Conservation (phyloP, 2,888 invertebrate species). For the Acronicta aceris region DNA sequence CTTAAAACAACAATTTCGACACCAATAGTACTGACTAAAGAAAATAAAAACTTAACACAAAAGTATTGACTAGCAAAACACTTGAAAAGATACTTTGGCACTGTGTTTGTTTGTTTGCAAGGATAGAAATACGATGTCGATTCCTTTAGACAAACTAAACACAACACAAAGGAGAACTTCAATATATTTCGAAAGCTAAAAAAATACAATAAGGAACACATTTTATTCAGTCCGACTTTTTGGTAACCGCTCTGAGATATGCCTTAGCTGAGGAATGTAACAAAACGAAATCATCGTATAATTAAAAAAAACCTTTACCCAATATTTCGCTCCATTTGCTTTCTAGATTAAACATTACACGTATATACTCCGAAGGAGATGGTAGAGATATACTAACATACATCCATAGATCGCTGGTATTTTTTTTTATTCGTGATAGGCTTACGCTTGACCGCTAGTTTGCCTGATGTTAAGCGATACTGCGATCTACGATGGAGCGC, state of each 20-base stretch:
- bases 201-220: background rate
- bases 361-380: too few relatives aligned
- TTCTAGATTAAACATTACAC: too few relatives aligned
- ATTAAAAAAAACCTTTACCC: too few relatives aligned
- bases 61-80: slow-evolving; percentile 11
- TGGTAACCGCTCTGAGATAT: background rate
- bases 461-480: too few relatives aligned
- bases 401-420: too few relatives aligned
- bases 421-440: too few relatives aligned
- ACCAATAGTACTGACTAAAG: slow-evolving; percentile 6
- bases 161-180: background rate
- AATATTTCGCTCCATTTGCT: too few relatives aligned
- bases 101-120: slow-evolving; percentile 9
- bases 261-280: background rate
- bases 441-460: too few relatives aligned
- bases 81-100: slow-evolving; percentile 9
- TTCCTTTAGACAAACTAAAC: slow-evolving; percentile 11
- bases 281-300: background rate
- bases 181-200: background rate
- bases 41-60: slow-evolving; percentile 5
- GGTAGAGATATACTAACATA: too few relatives aligned
- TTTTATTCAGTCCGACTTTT: background rate
- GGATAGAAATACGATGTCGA: background rate
- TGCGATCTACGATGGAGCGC: too few relatives aligned
- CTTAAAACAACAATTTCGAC: slow-evolving; percentile 6